Conservation (phyloP, 2,888 invertebrate species). For the Dendrolimus houi region DNA sequence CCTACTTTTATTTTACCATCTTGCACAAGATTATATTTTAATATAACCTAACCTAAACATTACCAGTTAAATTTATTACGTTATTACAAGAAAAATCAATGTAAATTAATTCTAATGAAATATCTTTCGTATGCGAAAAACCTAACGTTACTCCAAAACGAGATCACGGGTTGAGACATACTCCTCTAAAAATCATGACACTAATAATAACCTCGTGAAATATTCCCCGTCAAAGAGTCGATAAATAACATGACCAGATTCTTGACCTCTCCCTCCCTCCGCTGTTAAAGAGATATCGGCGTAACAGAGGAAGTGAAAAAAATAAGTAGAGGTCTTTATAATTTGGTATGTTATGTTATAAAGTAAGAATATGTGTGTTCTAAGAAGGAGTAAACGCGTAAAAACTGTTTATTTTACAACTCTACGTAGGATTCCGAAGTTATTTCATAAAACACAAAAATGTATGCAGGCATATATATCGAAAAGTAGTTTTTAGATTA, state of each 20-base stretch:
- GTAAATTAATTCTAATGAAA: neutral
- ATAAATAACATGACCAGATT: slow-evolving; percentile 17
- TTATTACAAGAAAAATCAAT: too few species aligned
- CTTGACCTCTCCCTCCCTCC: slow-evolving; percentile 4
- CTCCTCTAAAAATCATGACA: slow-evolving; percentile 35
- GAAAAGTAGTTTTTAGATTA: too few species aligned
- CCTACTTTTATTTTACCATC: too few species aligned
- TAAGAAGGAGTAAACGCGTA: neutral
- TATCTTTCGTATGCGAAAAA: neutral
- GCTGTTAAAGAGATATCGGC: neutral
- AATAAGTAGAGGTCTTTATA: neutral
- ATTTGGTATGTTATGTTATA: neutral
- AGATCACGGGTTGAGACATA: slow-evolving; percentile 1
- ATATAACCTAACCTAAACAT: too few species aligned
- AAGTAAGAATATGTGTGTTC: neutral
- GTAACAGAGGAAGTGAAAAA: neutral
- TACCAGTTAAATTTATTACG: too few species aligned
- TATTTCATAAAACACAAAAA: too few species aligned
- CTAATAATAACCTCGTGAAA: slow-evolving; percentile 27
- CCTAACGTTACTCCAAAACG: slow-evolving; percentile 7
- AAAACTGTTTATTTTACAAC: too few species aligned
- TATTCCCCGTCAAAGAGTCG: slow-evolving; percentile 17
- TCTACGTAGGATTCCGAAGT: too few species aligned
- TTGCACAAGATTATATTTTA: too few species aligned
- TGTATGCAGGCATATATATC: too few species aligned